phyloP scores from a whole-genome alignment of 1,140 invertebrate species.

The Arion vulgaris region DNA sequence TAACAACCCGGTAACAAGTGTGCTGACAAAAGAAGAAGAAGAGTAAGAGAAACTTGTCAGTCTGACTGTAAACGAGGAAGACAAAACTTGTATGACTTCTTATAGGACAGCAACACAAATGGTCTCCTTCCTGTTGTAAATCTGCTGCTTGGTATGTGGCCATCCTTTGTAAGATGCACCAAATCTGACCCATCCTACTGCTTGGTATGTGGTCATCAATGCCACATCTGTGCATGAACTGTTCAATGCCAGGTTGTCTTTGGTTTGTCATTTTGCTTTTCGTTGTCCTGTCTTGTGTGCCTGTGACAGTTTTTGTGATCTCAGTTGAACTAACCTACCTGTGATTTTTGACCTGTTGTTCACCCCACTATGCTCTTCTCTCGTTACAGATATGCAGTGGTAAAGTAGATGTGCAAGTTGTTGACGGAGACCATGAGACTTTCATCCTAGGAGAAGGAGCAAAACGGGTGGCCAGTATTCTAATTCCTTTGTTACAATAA shows the following conservation, averaged over 20 bases:
- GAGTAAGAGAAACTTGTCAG: too few relatives aligned
- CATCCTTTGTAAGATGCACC: too few relatives aligned
- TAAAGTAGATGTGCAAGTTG: conserved; percentile 42
- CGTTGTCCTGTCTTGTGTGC: not conserved
- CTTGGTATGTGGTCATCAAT: too few relatives aligned
- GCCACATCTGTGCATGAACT: too few relatives aligned
- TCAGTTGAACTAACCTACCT: not conserved
- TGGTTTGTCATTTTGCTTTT: not conserved
- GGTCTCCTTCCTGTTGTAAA: too few relatives aligned
- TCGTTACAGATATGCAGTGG: conserved; percentile 57
- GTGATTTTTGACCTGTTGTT: not conserved
- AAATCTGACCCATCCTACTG: too few relatives aligned
- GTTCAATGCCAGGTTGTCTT: too few relatives aligned
- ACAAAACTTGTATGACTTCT: too few relatives aligned
- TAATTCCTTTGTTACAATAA: conserved; percentile 33
- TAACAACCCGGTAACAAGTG: too few relatives aligned
- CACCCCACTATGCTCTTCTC: not conserved
- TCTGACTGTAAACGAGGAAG: too few relatives aligned
- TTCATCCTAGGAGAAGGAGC: conserved; percentile 55
- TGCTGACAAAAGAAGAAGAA: too few relatives aligned
- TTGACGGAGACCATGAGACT: conserved; percentile 55
- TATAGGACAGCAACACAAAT: too few relatives aligned
- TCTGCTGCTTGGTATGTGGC: not conserved
- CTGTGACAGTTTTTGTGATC: not conserved
- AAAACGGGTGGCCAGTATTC: conserved; percentile 43